Evolutionary conservation across 2,888 invertebrate species (phyloP).

Genomic region (Drosophila colorata): DNA sequence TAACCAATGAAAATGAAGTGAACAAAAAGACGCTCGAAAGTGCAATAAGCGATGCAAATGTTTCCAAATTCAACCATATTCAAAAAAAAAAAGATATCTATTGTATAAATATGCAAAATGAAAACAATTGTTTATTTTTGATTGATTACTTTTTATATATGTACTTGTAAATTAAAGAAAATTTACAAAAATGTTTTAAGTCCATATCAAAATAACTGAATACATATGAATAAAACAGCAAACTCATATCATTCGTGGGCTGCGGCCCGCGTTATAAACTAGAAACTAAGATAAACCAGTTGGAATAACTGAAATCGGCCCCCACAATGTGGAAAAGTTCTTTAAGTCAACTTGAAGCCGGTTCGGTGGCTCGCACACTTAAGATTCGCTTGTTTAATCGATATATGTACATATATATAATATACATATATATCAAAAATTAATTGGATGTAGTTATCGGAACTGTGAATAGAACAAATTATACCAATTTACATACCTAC

Average conservation of each 20-base stretch:
- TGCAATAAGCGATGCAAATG: conserved; percentile 68
- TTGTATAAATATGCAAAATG: conserved; percentile 36
- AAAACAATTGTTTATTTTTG: conserved; percentile 47
- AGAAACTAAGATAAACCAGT: conserved; percentile 31
- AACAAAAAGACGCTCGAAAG: conserved; percentile 70
- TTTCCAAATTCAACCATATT: conserved; percentile 61
- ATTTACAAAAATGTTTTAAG: conserved; percentile 16
- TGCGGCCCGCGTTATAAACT: conserved; percentile 16
- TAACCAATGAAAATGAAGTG: conserved; percentile 37
- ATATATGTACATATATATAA: conserved; percentile 40
- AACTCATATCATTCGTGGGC: conserved; percentile 48
- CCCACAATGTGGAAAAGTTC: not conserved
- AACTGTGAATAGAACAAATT: conserved; percentile 79
- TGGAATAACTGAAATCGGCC: conserved; percentile 9
- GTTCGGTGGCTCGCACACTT: conserved; percentile 5
- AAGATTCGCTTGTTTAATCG: conserved; percentile 43
- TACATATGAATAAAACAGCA: conserved; percentile 37
- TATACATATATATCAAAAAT: conserved; percentile 37
- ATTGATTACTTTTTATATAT: conserved; percentile 40
- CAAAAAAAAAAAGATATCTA: conserved; percentile 39
- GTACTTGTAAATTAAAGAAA: conserved; percentile 45
- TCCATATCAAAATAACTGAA: conserved; percentile 52
- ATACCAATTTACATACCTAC: conserved; percentile 69
- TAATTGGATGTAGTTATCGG: conserved; percentile 59
- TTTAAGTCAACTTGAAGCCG: conserved; percentile 1